Evolutionary conservation across 2,113 vertebrate genomes (phyloP), one percentile per base, ranked within the genome.

Genomic region (Bucco capensis): DNA sequence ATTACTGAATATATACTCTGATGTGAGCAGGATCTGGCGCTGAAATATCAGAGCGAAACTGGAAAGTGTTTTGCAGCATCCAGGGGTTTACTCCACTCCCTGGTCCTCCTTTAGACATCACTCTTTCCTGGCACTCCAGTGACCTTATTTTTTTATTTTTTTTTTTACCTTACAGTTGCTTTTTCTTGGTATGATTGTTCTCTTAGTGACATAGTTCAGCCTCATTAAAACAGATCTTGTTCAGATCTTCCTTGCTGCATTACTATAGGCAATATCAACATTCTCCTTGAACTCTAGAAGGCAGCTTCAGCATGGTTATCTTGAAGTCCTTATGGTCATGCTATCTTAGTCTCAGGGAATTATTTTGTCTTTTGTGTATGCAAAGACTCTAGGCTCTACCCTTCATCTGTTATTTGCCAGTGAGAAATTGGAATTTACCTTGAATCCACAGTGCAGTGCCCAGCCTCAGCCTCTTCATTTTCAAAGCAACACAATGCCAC

Each of bases 341-440:
- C 2, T 35, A 38, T 67, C 23, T 54, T 1, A 1, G 8, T 23
- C 6, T 71, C 62, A 58, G 1, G 17, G 28, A n/a, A 40, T 37
- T 80, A 56, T 73, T 86, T 75, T 49, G 25, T 44, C 25, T 72
- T 90, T 83, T 89, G 5, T 40, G n/a, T 38, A 8, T 51, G 10
- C 1, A 47, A 73, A 64, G 9, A 9, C 18, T 53, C 10, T 25
- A 60, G 31, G 14, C 13, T 84, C 11, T 85, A 49, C 3, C 6
- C 82, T 88, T 83, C 7, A 8, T 28, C 37, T 47, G 5, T 77
- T 70, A 76, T 65, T 86, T 86, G 7, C 10, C 24, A 27, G 5
- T 40, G 10, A 67, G 60, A 77, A 88, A 80, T 2, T 54, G 38
- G 80, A 86, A 86, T 80, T 88, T 86, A 61, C n/a, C 30, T 86